Conservation (phyloP, 2,113 vertebrate species). For the Talpa occidentalis region DNA sequence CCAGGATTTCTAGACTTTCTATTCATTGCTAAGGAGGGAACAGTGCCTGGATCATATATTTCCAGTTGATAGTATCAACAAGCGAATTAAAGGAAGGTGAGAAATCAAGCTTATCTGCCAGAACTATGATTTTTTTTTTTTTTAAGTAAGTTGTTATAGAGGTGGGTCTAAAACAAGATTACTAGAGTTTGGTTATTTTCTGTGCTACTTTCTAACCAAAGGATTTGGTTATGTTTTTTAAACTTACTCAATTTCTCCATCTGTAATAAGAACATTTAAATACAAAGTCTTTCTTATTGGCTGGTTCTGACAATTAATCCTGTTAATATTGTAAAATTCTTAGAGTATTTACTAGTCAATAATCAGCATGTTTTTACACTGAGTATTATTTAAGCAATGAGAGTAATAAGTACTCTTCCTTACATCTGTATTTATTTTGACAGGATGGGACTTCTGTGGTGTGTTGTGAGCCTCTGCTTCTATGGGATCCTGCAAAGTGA, state of each 20-base stretch:
- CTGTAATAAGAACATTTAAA: not conserved
- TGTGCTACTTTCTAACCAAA: not conserved
- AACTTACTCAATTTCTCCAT: not conserved
- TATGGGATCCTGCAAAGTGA: slow-evolving; percentile 62
- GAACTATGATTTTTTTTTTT: not conserved
- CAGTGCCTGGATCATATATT: not conserved
- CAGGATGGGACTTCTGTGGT: slow-evolving; percentile 85
- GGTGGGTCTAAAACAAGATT: not conserved
- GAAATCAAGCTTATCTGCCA: not conserved
- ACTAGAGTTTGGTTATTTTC: not conserved
- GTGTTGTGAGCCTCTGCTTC: slow-evolving; percentile 78
- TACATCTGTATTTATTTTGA: slow-evolving; percentile 66
- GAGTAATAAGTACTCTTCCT: slow-evolving; percentile 1
- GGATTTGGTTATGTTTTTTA: not conserved
- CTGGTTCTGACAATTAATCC: not conserved
- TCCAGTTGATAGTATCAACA: not conserved
- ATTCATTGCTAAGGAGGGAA: not conserved
- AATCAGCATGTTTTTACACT: not conserved
- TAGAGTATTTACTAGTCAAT: not conserved
- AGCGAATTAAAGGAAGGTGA: not conserved
- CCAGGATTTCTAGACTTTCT: slow-evolving; percentile 32
- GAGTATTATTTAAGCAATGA: not conserved
- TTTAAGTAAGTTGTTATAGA: not conserved
- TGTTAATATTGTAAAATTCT: not conserved
- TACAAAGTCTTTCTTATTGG: not conserved